Percentiles rank a stretch among this genome's conserved stretches.
phyloP scores from a whole-genome alignment of 2,113 vertebrate species.

The Esox niger region DNA sequence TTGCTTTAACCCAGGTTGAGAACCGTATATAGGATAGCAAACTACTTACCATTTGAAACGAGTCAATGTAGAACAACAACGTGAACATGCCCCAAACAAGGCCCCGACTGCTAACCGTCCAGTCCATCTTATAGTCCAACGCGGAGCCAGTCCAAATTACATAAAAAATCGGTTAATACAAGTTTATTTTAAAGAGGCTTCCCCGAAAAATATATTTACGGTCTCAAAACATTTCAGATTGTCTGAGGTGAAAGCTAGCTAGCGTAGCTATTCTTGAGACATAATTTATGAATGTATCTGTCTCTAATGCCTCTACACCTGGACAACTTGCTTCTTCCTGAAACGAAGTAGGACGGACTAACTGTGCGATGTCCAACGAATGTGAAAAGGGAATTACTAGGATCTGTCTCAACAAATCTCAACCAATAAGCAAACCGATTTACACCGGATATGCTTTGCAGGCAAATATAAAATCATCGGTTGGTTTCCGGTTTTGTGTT shows the following conservation, averaged over 20 bases:
- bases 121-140: conserved; percentile 63
- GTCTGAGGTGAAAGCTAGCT: too few relatives aligned
- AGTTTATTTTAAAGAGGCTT: background rate
- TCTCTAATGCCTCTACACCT: too few relatives aligned
- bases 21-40: background rate
- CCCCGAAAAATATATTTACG: background rate
- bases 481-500: background rate
- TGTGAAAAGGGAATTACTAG: conserved; percentile 46
- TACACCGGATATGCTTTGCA: conserved; percentile 42
- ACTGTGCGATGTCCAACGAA: conserved; percentile 34
- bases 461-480: conserved; percentile 41
- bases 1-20: background rate
- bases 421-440: conserved; percentile 39
- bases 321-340: conserved; percentile 57
- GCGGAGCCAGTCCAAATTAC: conserved; percentile 13
- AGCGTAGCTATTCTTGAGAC: background rate
- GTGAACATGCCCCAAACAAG: conserved; percentile 63
- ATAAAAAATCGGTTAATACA: background rate
- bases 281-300: background rate
- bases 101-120: conserved; percentile 65
- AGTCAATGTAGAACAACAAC: conserved; percentile 53
- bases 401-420: conserved; percentile 37
- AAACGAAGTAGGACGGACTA: conserved; percentile 55
- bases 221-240: background rate
- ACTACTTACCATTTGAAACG: conserved; percentile 64